Base-by-base conservation (phyloP, 2,113 vertebrate genomes). In the Oenanthe melanoleuca region DNA sequence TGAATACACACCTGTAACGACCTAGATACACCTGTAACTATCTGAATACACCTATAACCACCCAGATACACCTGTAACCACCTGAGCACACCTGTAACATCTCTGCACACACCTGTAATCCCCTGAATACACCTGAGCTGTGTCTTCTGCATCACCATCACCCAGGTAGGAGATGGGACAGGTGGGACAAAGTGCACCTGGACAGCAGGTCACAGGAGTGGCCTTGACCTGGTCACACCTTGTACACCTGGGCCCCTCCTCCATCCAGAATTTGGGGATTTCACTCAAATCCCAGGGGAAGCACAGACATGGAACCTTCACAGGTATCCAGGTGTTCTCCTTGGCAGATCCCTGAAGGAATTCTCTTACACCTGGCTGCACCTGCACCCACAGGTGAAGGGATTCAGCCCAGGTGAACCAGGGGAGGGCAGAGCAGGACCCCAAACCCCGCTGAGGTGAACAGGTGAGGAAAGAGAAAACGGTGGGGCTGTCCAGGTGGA, bases 21-120 rank as follows among this genome's bases (percentile, higher is more conserved):
- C 7, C 9, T 31, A 8, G 2, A 1, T 0, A 66, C 11, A 42
- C 29, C 50, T 42, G 16, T 8, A 55, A 42, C 6, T 8, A 0
- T 4, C 64, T 28, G 33, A 3, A 9, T 2, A 44, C 19, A 42
- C 13, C 38, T 22, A 14, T 5, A 33, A 40, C 12, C 24, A 8
- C 47, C 24, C 14, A 4, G 9, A 5, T 5, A 52, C 50, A 28
- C 26, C 37, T 74, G 28, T 25, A 31, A 5, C 7, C 28, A 2
- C 0, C 28, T 77, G 59, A 5, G 1, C 0, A 23, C 19, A 63
- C 57, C 28, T 49, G 22, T 26, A 26, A 16, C 18, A 9, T 0
- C 26, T 20, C 19, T 44, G 53, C 6, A 3, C 1, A 31, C 72
- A 47, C 44, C 44, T 60, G 8, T 2, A 34, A 38, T 28, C 19